Conservation (phyloP, 2,888 invertebrate species). For the Zhengitettix transpicula region DNA sequence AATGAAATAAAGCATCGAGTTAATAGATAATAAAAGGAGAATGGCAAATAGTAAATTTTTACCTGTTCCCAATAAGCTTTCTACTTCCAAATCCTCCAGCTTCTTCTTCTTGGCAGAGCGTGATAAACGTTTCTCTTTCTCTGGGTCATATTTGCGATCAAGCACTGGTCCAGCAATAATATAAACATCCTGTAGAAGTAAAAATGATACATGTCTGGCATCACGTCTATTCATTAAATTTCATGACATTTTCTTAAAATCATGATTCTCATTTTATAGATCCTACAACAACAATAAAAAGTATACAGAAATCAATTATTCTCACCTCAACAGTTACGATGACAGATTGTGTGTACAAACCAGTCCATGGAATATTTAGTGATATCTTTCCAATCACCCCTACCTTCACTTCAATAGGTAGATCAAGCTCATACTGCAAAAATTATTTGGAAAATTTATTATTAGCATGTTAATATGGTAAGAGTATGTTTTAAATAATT, state of each 20-base stretch:
- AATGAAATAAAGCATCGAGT: not conserved
- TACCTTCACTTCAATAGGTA: slow-evolving; percentile 67
- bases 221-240: not conserved
- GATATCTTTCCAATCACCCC: slow-evolving; percentile 61
- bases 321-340: slow-evolving; percentile 47
- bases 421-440: slow-evolving; percentile 55
- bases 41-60: not conserved
- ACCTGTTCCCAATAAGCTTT: slow-evolving; percentile 31
- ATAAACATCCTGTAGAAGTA: slow-evolving; percentile 39
- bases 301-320: not conserved
- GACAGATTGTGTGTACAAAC: slow-evolving; percentile 55
- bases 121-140: slow-evolving; percentile 51
- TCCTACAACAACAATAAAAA: too few relatives aligned
- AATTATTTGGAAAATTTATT: too few relatives aligned
- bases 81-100: slow-evolving; percentile 46
- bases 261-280: too few relatives aligned
- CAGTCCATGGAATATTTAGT: slow-evolving; percentile 63
- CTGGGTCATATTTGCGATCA: slow-evolving; percentile 48
- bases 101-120: slow-evolving; percentile 56
- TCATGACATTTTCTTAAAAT: too few relatives aligned
- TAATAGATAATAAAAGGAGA: not conserved
- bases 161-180: slow-evolving; percentile 59
- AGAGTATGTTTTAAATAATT: too few relatives aligned
- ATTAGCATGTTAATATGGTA: too few relatives aligned
- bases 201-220: not conserved